A percentile compares a stretch with the other conserved stretches of the same genome.
phyloP scores from a whole-genome alignment of 2,113 vertebrate species.

The Microcebus lehilahytsara region DNA sequence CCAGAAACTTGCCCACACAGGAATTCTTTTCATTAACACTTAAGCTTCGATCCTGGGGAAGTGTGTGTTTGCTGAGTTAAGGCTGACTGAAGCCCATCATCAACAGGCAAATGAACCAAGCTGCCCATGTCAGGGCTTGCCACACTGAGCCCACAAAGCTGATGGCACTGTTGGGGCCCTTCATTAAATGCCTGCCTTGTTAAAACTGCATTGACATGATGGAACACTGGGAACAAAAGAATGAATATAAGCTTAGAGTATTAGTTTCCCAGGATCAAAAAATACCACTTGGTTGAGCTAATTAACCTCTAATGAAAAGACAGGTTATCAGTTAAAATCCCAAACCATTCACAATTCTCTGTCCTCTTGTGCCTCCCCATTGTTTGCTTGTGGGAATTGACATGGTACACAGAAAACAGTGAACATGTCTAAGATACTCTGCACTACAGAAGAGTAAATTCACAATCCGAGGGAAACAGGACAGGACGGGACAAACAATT shows the following conservation, averaged over 20 bases:
- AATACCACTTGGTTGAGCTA: background rate
- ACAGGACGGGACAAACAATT: rapidly evolving
- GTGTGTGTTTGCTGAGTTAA: background rate
- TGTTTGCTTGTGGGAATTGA: background rate
- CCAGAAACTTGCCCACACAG: background rate
- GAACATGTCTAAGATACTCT: rapidly evolving
- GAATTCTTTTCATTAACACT: background rate
- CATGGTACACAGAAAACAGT: background rate
- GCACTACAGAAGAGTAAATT: background rate
- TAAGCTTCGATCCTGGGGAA: background rate
- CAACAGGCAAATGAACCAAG: background rate
- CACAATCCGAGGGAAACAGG: background rate
- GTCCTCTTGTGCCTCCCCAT: background rate
- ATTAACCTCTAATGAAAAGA: background rate
- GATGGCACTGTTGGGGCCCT: background rate
- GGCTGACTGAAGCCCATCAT: background rate
- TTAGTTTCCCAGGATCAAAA: background rate
- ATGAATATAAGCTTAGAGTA: background rate
- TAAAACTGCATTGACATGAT: background rate
- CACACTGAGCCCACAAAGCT: background rate
- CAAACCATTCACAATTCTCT: background rate
- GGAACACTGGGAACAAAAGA: background rate
- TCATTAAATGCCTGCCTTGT: background rate
- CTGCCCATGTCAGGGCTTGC: background rate
- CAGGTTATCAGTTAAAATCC: background rate